Conservation (phyloP, 1,140 invertebrate species). For the Macrobrachium rosenbergii region DNA sequence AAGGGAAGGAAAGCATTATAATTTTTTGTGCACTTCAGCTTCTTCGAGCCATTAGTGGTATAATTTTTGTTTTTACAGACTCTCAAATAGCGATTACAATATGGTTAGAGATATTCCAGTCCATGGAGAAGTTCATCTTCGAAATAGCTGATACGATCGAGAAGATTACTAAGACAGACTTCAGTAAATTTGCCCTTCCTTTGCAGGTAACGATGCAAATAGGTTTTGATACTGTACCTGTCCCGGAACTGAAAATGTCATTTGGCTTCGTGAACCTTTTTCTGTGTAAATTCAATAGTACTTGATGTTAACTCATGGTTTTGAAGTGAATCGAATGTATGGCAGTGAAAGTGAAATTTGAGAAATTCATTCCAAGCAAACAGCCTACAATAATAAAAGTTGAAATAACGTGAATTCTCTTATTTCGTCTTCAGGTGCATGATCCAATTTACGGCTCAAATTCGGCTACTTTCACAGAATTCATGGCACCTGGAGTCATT, state of each 20-base stretch:
- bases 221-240: no score
- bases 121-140: constrained; percentile 73
- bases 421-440: constrained; percentile 70
- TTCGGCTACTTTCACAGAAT: constrained; percentile 71
- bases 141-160: not conserved
- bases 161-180: not conserved
- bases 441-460: constrained; percentile 83
- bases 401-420: not conserved
- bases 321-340: no score
- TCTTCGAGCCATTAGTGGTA: constrained; percentile 35
- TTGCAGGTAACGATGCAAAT: not conserved
- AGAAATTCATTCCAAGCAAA: no score
- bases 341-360: no score
- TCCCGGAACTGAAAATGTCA: no score
- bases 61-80: constrained; percentile 76
- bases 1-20: no score
- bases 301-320: no score
- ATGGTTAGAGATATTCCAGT: constrained; percentile 83
- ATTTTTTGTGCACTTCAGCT: not conserved
- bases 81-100: constrained; percentile 90
- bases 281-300: no score
- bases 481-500: constrained; percentile 95
- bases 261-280: no score
- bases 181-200: constrained; percentile 1
- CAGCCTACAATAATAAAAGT: not conserved